Base-by-base conservation (phyloP, 2,888 invertebrate genomes). In the Cryptocephalus moraei region DNA sequence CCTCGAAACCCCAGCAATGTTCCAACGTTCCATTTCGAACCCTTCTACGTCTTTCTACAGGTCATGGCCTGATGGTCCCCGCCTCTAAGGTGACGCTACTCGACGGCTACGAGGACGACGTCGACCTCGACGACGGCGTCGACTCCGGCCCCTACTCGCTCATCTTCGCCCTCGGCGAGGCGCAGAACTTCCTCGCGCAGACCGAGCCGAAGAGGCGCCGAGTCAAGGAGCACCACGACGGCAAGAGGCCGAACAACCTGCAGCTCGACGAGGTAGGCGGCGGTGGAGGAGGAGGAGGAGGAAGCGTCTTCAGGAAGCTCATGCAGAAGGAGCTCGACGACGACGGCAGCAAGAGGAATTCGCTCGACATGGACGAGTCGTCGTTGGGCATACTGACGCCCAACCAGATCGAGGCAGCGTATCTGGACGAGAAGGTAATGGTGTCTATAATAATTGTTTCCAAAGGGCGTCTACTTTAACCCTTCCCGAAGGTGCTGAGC, bases 301-400 rank as follows among this genome's bases (percentile, higher is more conserved):
- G 22, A 2, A 22, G 22, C 22, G 22, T 22, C 22, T 22, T 22
- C 22, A 22, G 22, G 22, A 22, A 22, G 22, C 22, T 22, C 22
- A 22, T 22, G 3, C 22, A 22, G 22, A 2, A 22, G 22, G 22
- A 22, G 22, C 22, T 22, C 22, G 22, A 22, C 3, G 22, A 22
- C 6, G 22, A 4, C 22, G 22, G 22, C 22, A 66, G 59, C 36
- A 88, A 87, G 67, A 83, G 88, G 64, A 85, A 86, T 65, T 91
- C 90, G 1, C 79, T 88, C 58, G 90, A 84, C 56, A 72, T 79
- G 63, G 83, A 90, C 62, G 90, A 91, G 65, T 87, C 88, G 60
- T 40, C 40, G 3, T 73, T 91, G 57, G 91, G 91, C 6, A 91
- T 91, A 60, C 73, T 92, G 52, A 90, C 91, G 9, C 90, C 91